Evolutionary conservation across 2,797 vertebrate genomes (phyloP).

Genomic region (Syngnathus acus): DNA sequence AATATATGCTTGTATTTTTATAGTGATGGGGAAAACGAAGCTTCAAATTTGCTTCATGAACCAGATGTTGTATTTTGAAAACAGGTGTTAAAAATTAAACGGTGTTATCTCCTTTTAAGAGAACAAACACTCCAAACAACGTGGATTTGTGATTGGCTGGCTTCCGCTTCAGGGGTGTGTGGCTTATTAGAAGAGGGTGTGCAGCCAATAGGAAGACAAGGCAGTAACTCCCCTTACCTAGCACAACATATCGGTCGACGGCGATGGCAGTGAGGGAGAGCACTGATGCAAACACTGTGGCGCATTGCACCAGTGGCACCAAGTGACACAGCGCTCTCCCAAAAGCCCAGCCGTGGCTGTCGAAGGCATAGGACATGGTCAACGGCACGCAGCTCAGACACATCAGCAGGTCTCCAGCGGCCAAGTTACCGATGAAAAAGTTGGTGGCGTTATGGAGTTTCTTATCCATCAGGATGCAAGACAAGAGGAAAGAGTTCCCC

Average conservation of each 20-base stretch:
- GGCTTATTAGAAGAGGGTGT: background rate
- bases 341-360: conserved; percentile 70
- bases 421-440: conserved; percentile 77
- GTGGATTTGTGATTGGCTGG: background rate
- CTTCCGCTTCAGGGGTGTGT: too few species aligned
- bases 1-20: too few species aligned
- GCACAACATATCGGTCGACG: conserved; percentile 74
- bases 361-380: conserved; percentile 74
- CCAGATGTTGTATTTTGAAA: too few species aligned
- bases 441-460: conserved; percentile 78
- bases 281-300: conserved; percentile 73
- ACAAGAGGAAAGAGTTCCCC: conserved; percentile 70
- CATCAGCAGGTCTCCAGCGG: conserved; percentile 75
- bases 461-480: conserved; percentile 68
- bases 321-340: conserved; percentile 70
- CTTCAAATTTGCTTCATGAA: too few species aligned
- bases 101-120: too few species aligned
- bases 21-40: too few species aligned
- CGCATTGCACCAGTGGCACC: conserved; percentile 70
- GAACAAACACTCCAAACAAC: too few species aligned
- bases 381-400: conserved; percentile 74
- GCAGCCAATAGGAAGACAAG: background rate
- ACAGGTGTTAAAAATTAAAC: too few species aligned
- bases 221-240: conserved; percentile 43
- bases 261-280: conserved; percentile 77